Evolutionary conservation across 2,888 invertebrate species (phyloP).

Genomic region (Thumatha senex): DNA sequence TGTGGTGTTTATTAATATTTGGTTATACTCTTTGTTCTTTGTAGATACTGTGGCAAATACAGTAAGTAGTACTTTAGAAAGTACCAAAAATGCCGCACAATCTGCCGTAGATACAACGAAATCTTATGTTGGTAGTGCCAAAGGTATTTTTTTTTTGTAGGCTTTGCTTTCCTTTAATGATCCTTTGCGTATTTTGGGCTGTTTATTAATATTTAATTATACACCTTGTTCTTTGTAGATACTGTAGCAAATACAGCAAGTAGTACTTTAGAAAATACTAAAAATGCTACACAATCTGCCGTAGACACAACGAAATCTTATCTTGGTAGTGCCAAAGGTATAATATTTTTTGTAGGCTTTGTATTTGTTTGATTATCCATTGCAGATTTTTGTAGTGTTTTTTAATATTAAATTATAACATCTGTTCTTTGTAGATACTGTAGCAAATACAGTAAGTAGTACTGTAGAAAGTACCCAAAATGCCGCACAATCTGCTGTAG

Average conservation of each 20-base stretch:
- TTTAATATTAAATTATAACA: not conserved
- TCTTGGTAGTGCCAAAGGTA: slow-evolving; percentile 67
- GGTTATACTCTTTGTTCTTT: slow-evolving; percentile 12
- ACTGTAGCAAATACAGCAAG: slow-evolving; percentile 50
- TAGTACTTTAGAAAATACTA: slow-evolving; percentile 56
- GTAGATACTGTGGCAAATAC: slow-evolving; percentile 57
- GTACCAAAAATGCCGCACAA: slow-evolving; percentile 55
- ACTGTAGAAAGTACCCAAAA: slow-evolving; percentile 73
- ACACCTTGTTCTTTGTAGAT: slow-evolving; percentile 41
- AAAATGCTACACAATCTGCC: slow-evolving; percentile 54
- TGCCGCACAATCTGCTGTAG: slow-evolving; percentile 66
- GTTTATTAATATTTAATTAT: slow-evolving; percentile 3
- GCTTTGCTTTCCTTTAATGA: too few species aligned
- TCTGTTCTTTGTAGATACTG: slow-evolving; percentile 28
- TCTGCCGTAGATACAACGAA: slow-evolving; percentile 58
- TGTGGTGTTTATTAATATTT: not conserved
- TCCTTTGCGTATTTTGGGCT: too few species aligned
- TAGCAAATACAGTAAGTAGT: slow-evolving; percentile 64
- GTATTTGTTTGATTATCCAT: not conserved
- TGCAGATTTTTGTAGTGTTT: too few species aligned
- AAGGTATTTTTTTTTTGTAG: slow-evolving; percentile 49
- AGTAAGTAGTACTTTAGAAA: slow-evolving; percentile 51
- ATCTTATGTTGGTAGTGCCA: slow-evolving; percentile 57
- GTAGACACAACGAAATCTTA: slow-evolving; percentile 58
- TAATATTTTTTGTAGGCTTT: not conserved